Evolutionary conservation across 2,888 invertebrate species (phyloP).

Genomic region (Campopleginae sp.): DNA sequence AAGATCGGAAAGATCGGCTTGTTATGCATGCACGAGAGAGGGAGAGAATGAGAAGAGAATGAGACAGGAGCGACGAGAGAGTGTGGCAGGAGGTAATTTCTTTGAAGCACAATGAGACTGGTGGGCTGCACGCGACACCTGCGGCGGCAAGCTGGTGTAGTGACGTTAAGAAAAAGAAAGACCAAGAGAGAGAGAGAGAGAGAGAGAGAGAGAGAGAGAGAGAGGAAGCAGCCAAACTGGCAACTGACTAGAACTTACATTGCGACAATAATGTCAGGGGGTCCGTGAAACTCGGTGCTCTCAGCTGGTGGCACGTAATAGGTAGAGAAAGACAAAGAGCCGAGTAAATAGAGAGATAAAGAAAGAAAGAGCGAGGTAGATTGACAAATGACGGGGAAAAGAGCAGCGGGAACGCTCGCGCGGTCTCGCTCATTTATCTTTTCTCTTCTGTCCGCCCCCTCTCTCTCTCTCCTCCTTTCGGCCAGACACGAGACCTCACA

Average conservation of each 20-base stretch:
- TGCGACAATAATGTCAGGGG: conserved; percentile 76
- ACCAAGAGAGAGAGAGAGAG: conserved; percentile 17
- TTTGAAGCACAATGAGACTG: conserved; percentile 78
- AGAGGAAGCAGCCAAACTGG: conserved; percentile 48
- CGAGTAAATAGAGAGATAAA: conserved; percentile 26
- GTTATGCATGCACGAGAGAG: neutral
- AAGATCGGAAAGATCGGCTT: conserved; percentile 37
- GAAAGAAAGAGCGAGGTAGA: conserved; percentile 25
- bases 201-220: conserved; percentile 16
- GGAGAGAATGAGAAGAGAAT: conserved; percentile 3
- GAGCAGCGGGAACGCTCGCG: conserved; percentile 46
- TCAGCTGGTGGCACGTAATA: conserved; percentile 54
- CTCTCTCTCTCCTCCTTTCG: conserved; percentile 31
- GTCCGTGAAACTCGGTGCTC: conserved; percentile 59
- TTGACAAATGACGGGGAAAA: conserved; percentile 43
- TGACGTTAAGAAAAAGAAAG: conserved; percentile 19
- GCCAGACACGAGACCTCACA: conserved; percentile 77
- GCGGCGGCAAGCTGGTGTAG: conserved; percentile 71
- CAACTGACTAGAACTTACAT: conserved; percentile 79
- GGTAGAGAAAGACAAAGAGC: conserved; percentile 25
- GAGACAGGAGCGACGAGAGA: conserved; percentile 35
- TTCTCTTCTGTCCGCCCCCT: conserved; percentile 32
- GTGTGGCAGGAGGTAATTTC: conserved; percentile 70
- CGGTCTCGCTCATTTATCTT: conserved; percentile 35
- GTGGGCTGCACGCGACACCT: conserved; percentile 76